Percentiles rank a stretch among this genome's conserved stretches.
Conservation (phyloP, 1,140 invertebrate genomes). For the Calosoma granatense region DNA sequence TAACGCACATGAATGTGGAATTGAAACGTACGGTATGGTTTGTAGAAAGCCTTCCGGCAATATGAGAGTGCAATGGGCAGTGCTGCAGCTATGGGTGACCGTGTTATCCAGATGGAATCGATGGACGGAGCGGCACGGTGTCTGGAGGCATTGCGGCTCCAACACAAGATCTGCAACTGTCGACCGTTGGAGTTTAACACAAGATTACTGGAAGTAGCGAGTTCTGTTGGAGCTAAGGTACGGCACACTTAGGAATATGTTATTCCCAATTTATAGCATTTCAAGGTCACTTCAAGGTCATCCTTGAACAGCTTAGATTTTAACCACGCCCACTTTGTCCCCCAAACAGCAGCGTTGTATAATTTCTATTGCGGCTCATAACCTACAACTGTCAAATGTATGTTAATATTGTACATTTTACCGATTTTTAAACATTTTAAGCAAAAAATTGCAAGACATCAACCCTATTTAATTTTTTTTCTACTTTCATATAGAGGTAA, state of each 20-base stretch:
- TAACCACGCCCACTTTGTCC: too few relatives aligned
- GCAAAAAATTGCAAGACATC: too few relatives aligned
- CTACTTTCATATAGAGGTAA: too few relatives aligned
- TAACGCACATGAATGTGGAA: too few relatives aligned
- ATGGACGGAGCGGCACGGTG: constrained; percentile 77
- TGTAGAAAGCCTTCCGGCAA: constrained; percentile 61
- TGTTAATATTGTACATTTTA: too few relatives aligned
- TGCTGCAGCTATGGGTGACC: constrained; percentile 63
- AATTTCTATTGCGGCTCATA: too few relatives aligned
- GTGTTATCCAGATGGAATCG: constrained; percentile 74
- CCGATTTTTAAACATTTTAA: too few relatives aligned
- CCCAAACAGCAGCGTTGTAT: not conserved
- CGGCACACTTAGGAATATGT: too few relatives aligned
- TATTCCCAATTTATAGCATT: not conserved
- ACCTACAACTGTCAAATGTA: too few relatives aligned
- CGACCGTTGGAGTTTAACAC: constrained; percentile 74
- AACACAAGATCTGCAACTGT: constrained; percentile 76
- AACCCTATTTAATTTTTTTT: too few relatives aligned
- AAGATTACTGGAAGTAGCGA: constrained; percentile 64
- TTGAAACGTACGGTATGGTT: not conserved
- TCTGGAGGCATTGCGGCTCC: constrained; percentile 60
- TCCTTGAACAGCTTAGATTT: not conserved
- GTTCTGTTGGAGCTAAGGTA: constrained; percentile 70
- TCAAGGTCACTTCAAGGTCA: not conserved
- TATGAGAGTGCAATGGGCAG: constrained; percentile 76